Base-by-base conservation (phyloP, 2,888 invertebrate genomes). In the Volucella inflata region DNA sequence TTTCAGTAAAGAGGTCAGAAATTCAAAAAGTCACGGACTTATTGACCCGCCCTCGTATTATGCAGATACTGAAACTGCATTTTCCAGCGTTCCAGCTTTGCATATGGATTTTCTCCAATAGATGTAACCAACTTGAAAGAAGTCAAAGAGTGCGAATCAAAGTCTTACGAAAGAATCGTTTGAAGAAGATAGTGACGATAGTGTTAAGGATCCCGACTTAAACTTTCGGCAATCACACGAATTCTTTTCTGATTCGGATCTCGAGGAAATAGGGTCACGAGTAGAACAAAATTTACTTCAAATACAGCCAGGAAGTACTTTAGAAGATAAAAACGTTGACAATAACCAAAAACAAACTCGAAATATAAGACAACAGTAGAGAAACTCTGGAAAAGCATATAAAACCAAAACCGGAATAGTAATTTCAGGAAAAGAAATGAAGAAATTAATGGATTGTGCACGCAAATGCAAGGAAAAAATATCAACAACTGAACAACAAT, bases 111-210 rank as follows among this genome's bases (percentile, higher is more conserved):
- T n/a, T n/a, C n/a, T n/a, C n/a, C n/a, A n/a, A n/a, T n/a, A n/a
- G n/a, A n/a, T n/a, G n/a, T n/a, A n/a, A n/a, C n/a, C n/a, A n/a
- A n/a, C n/a, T n/a, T n/a, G n/a, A n/a, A n/a, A n/a, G n/a, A n/a
- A n/a, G n/a, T n/a, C n/a, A n/a, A n/a, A n/a, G n/a, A n/a, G n/a
- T n/a, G n/a, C n/a, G n/a, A n/a, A n/a, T n/a, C n/a, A n/a, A n/a
- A n/a, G n/a, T n/a, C n/a, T n/a, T n/a, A n/a, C n/a, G n/a, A n/a
- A n/a, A n/a, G 59, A 59, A 17, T 59, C 59, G 17, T 59, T 59
- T 59, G 16, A 16, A 16, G 59, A 59, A 59, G 59, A 59, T 17
- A 59, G 59, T 59, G 59, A 59, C 42, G 42, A 42, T 59, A 59
- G 59, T 42, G 59, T 59, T 59, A 17, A n/a, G 40, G 57, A 57